phyloP scores from a whole-genome alignment of 1,140 invertebrate species.

The Arion vulgaris region DNA sequence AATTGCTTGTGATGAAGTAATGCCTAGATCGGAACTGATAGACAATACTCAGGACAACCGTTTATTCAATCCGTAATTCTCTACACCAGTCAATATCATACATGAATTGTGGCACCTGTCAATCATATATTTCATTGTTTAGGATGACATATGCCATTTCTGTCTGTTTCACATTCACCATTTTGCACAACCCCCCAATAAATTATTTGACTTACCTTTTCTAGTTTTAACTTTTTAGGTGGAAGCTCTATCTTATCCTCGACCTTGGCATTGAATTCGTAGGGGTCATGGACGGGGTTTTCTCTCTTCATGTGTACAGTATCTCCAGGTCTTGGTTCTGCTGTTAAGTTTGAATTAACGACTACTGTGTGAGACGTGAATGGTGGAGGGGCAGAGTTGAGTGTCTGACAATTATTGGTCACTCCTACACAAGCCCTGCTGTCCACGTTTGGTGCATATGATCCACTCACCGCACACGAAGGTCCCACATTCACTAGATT shows the following conservation, averaged over 20 bases:
- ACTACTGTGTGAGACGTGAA: not conserved
- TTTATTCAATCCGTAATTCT: too few relatives aligned
- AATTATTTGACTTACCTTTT: slow-evolving; percentile 56
- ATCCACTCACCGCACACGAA: not conserved
- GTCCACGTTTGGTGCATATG: not conserved
- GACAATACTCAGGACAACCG: too few relatives aligned
- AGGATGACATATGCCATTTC: too few relatives aligned
- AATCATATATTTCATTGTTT: too few relatives aligned
- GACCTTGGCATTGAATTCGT: slow-evolving; percentile 70
- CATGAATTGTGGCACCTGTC: too few relatives aligned
- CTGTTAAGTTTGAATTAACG: not conserved
- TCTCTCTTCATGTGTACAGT: slow-evolving; percentile 53
- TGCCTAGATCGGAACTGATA: too few relatives aligned
- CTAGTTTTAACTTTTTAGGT: slow-evolving; percentile 68
- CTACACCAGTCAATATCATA: too few relatives aligned
- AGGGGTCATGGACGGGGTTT: slow-evolving; percentile 59
- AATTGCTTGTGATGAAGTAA: too few relatives aligned
- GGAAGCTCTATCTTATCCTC: slow-evolving; percentile 67
- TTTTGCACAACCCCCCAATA: too few relatives aligned
- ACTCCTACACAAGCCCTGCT: not conserved
- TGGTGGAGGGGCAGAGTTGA: not conserved
- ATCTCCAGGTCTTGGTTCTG: slow-evolving; percentile 61
- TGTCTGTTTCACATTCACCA: too few relatives aligned
- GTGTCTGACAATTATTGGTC: not conserved
- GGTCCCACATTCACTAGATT: not conserved